phyloP scores from a whole-genome alignment of 1,140 invertebrate genomes.

The Antheraea mylitta region DNA sequence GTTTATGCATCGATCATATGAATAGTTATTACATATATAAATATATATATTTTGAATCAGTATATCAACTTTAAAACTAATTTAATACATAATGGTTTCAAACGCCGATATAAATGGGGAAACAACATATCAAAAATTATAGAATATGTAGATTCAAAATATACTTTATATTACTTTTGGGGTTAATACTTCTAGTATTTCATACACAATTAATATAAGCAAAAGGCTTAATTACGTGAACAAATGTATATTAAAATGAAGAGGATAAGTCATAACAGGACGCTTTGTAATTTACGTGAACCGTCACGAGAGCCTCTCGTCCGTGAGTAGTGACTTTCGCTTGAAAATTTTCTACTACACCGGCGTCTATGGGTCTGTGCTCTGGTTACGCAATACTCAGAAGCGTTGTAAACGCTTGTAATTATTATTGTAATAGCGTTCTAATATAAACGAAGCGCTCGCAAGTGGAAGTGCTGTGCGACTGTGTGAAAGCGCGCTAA shows the following conservation, averaged over 20 bases:
- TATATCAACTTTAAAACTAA: no score
- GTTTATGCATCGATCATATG: not conserved
- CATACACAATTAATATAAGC: no score
- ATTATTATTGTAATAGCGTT: conserved; percentile 62
- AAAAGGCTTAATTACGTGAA: no score
- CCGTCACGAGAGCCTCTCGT: conserved; percentile 23
- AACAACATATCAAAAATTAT: no score
- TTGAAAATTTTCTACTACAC: conserved; percentile 51
- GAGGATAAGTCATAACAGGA: not conserved
- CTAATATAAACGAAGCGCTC: conserved; percentile 44
- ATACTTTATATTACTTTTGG: no score
- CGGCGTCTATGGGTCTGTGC: conserved; percentile 21
- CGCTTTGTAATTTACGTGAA: conserved; percentile 20
- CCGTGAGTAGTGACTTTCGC: conserved; percentile 50
- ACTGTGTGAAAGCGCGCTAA: conserved; percentile 32
- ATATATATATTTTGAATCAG: no score
- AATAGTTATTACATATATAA: not conserved
- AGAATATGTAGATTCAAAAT: no score
- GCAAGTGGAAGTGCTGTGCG: conserved; percentile 13
- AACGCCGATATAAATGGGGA: no score
- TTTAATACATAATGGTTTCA: no score
- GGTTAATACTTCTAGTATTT: no score
- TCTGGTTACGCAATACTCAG: conserved; percentile 37
- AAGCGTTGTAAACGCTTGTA: conserved; percentile 36
- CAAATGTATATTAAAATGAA: not conserved